These are phyloP conservation scores for Scaeva pyrastri DNA, from an alignment of 2,888 invertebrate species.

Conservation along the genomic window DNA sequence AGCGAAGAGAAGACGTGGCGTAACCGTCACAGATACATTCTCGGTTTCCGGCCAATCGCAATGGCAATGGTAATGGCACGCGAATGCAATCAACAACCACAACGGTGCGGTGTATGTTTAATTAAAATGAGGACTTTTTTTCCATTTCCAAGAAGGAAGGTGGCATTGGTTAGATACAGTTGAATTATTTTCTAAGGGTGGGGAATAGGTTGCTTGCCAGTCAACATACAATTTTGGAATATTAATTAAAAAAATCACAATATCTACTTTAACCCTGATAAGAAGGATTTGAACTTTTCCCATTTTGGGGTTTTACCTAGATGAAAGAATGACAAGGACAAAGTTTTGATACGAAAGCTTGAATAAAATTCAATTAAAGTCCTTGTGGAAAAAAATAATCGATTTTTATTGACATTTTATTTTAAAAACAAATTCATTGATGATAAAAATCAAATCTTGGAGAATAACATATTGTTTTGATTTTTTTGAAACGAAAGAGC, in stretches of 20 bases:
- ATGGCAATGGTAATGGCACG: conserved; percentile 74
- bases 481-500: conserved; percentile 17
- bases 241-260: conserved; percentile 58
- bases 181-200: conserved; percentile 26
- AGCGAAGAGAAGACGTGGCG: conserved; percentile 57
- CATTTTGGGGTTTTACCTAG: conserved; percentile 14
- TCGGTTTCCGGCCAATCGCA: conserved; percentile 82
- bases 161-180: conserved; percentile 71
- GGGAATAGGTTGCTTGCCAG: conserved; percentile 6
- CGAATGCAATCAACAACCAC: conserved; percentile 71
- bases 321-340: conserved; percentile 40
- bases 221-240: conserved; percentile 10
- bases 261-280: conserved; percentile 36
- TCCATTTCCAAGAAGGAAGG: conserved; percentile 46
- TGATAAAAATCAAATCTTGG: not conserved
- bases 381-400: too few relatives aligned
- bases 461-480: not conserved
- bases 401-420: too few relatives aligned
- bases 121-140: conserved; percentile 47
- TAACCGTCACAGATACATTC: conserved; percentile 75
- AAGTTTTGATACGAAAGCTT: conserved; percentile 23
- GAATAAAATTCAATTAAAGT: not conserved
- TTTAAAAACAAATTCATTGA: too few relatives aligned
- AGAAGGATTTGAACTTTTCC: conserved; percentile 46
- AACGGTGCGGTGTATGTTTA: conserved; percentile 65